Base-by-base conservation (phyloP, 2,888 invertebrate genomes). In the Tupiocoris notatus region DNA sequence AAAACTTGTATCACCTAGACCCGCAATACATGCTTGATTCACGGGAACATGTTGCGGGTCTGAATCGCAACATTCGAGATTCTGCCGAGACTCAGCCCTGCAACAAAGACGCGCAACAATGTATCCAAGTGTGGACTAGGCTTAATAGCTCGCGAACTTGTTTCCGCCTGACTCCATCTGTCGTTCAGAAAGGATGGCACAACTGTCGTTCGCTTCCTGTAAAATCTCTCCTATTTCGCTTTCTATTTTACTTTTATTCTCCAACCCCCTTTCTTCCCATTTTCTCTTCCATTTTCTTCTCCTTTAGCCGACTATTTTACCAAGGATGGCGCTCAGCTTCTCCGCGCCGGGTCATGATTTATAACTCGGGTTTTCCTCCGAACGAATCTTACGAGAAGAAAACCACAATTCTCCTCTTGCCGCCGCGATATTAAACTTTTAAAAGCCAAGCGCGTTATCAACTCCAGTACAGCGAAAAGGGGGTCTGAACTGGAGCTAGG, bases 371-470 rank as follows among this genome's bases (percentile, higher is more conserved):
- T 39, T 39, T 39, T 39, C 12, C 39, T 39, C 39, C 39, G 39
- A 39, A 39, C 39, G 39, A 39, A 39, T 39, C 39, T 39, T 39
- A 39, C 39, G 39, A 39, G 39, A 3, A 39, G 39, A 39, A 39
- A 39, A 24, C 64, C 23, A 64, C 64, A 25, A 64, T 64, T 25
- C 23, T 64, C 25, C 62, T 64, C 24, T 24, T 24, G 16, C 24
- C 18, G 17, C 18, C 23, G 64, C n/a, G 25, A 64, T 64, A 64
- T 64, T 64, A 64, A 64, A 64, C 64, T 64, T 64, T 64, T 64
- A 64, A 64, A 64, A 64, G 64, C 64, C 64, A 64, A 64, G 39
- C 12, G 39, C 39, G 39, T 39, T 39, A 39, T 39, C 39, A 39
- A 39, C 39, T 12, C 39, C 39, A 39, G 39, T 39, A 39, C 39